phyloP scores from a whole-genome alignment of 2,797 vertebrate species.

The Scleropages formosus region DNA sequence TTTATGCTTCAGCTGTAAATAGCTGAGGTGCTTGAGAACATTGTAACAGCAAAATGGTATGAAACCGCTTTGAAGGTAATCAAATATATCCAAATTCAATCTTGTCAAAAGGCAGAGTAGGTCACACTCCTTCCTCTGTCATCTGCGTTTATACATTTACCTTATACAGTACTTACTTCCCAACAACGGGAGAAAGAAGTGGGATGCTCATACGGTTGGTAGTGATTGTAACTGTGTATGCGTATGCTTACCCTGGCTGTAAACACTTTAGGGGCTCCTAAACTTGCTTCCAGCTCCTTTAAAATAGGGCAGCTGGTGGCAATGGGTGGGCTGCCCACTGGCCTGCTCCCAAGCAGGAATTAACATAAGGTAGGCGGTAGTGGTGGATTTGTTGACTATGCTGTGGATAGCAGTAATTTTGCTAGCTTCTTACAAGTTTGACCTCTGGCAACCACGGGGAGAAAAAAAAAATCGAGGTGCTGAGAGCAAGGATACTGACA shows the following conservation, averaged over 20 bases:
- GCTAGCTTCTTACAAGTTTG: background rate
- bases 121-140: background rate
- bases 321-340: constrained; percentile 32
- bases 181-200: background rate
- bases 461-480: background rate
- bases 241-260: background rate
- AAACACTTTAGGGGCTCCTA: background rate
- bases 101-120: background rate
- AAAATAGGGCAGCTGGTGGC: constrained; percentile 1
- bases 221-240: background rate
- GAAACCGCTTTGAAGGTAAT: background rate
- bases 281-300: constrained; percentile 16
- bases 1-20: background rate
- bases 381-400: background rate
- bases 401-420: background rate
- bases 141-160: background rate
- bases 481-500: background rate
- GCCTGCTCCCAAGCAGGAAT: background rate
- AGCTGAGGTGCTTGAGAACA: background rate
- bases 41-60: background rate
- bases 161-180: background rate
- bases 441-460: background rate
- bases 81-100: background rate
- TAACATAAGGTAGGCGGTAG: background rate
- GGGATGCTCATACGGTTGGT: background rate